Base-by-base conservation (phyloP, 2,113 vertebrate genomes). In the Ceyx cyanopectus region DNA sequence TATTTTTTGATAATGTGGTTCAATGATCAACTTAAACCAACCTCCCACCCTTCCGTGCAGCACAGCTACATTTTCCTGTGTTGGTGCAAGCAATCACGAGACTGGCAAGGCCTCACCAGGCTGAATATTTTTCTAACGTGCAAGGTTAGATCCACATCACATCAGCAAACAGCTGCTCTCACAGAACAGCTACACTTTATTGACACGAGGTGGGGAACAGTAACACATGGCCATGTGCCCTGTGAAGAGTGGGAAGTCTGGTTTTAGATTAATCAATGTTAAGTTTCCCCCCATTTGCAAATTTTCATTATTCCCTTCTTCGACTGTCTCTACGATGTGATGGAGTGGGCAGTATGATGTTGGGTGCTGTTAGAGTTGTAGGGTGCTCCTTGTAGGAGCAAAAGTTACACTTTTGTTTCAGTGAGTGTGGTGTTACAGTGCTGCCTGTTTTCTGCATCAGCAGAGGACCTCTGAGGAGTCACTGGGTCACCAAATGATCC, bases 151-250 rank as follows among this genome's bases (percentile, higher is more conserved):
- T 30, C 54, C 56, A 21, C 29, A 45, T 66, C 68, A 4, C 43
- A n/a, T 45, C 56, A 73, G 60, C 80, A 81, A 65, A 58, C 13
- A 26, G 22, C n/a, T 66, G 20, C 46, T 70, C 27, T 81, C 4
- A 0, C 41, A 5, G 2, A 12, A 5, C 6, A 60, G n/a, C 54
- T 83, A 22, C 19, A 12, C 14, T 43, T 58, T 21, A 24, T 24
- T 66, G 41, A 23, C n/a, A 34, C n/a, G 37, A 30, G n/a, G 32
- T 15, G 27, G 51, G 37, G 34, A 70, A 22, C 12, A 73, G 27
- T 32, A 65, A 32, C 4, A 4, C 2, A 0, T 18, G 60, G 7
- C 27, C 5, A 0, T 4, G 23, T 40, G 23, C 20, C 23, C 13
- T 0, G 0, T 53, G 29, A 62, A n/a, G 27, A 74, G 17, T 29